phyloP scores from a whole-genome alignment of 2,113 vertebrate genomes.

The Thamnophis sirtalis region DNA sequence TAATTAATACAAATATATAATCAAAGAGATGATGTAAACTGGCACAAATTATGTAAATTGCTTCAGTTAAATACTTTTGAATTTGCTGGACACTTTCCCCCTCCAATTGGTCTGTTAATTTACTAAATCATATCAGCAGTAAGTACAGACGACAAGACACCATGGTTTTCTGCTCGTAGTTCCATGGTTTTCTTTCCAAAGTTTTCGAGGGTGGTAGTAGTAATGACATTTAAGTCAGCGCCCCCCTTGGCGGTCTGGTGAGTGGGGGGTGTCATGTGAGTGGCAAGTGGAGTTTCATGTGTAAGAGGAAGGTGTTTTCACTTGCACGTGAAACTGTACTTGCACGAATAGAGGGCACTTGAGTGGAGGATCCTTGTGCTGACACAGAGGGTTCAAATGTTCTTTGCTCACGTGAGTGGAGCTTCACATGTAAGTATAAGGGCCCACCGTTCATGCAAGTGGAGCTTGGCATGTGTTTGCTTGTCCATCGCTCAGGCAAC shows the following conservation, averaged over 20 bases:
- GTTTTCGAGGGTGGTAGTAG: not conserved
- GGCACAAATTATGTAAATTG: not conserved
- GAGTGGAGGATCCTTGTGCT: no score
- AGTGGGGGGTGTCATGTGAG: not conserved
- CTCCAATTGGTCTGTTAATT: not conserved
- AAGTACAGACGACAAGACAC: not conserved
- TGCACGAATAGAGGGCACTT: no score
- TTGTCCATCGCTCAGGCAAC: not conserved
- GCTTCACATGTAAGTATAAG: not conserved
- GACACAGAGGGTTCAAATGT: no score
- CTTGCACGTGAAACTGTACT: no score
- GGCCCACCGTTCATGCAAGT: not conserved
- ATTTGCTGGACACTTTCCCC: not conserved
- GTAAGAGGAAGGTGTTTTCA: no score
- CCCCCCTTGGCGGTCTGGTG: not conserved
- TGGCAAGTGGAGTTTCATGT: not conserved
- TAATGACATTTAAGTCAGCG: not conserved
- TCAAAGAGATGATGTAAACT: not conserved
- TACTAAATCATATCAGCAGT: not conserved
- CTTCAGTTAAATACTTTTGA: not conserved
- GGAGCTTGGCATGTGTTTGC: not conserved
- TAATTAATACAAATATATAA: not conserved
- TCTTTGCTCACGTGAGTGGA: not conserved
- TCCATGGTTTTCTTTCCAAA: not conserved
- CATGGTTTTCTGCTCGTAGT: not conserved